Base-by-base conservation (phyloP, 2,797 vertebrate genomes). In the Aeoliscus strigatus region DNA sequence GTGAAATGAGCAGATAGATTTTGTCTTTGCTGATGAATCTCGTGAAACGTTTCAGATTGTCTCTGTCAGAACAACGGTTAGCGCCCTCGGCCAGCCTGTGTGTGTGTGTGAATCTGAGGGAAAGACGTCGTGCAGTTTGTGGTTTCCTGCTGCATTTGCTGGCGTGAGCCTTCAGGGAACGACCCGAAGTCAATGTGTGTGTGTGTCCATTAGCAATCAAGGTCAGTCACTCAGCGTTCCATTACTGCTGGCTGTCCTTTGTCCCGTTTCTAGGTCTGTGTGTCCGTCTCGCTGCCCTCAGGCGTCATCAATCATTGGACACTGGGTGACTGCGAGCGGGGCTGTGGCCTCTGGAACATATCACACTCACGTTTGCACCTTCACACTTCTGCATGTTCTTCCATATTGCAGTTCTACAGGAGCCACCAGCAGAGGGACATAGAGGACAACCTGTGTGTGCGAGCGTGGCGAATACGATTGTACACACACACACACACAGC, bases 191-290 rank as follows among this genome's bases (percentile, higher is more conserved):
- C 39, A n/a, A 14, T 43, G 43, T 51, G 47, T 51, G 44, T 55
- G 36, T 29, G 40, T 58, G 55, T 75, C 72, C 74, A 75, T 81
- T 77, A 78, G 55, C 51, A 69, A 77, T 75, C 66, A 64, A 74
- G 76, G 77, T 80, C 70, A 77, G 55, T 56, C 66, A 62, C 71
- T 75, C 68, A 48, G 46, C 52, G 38, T 53, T 78, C 77, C 78
- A n/a, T n/a, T n/a, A n/a, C n/a, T n/a, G n/a, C n/a, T n/a, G n/a
- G n/a, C n/a, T n/a, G n/a, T n/a, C n/a, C n/a, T n/a, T n/a, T n/a
- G n/a, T n/a, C n/a, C n/a, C n/a, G 39, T 64, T 66, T 73, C 60
- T 63, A 17, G 51, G 47, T 70, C 54, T 47, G 27, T 40, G 23
- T 16, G 30, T 69, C 35, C 44, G 26, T 50, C 36, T 51, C 16